These are phyloP conservation scores for Parnassius mnemosyne DNA, from an alignment of 2,888 invertebrate species.

Conservation along the genomic window DNA sequence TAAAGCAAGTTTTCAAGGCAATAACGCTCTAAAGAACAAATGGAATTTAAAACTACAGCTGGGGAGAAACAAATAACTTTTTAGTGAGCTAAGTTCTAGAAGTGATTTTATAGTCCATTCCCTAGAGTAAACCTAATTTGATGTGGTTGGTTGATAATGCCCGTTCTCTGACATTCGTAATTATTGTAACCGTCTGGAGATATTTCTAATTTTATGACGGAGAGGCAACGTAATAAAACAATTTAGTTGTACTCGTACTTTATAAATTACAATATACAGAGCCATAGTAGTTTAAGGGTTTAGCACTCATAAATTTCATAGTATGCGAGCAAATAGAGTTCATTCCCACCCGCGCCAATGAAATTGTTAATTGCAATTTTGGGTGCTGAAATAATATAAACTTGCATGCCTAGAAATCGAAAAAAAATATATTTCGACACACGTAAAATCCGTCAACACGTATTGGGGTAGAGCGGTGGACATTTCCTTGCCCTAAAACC, in stretches of 20 bases:
- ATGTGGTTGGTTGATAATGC: slow-evolving; percentile 12
- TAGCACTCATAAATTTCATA: no score
- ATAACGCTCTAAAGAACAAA: slow-evolving; percentile 14
- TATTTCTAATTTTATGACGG: not conserved
- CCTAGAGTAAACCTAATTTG: slow-evolving; percentile 14
- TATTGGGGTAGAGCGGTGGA: no score
- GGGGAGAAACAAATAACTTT: slow-evolving; percentile 17
- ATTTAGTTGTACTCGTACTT: not conserved
- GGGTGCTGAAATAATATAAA: no score
- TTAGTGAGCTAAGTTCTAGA: slow-evolving; percentile 20
- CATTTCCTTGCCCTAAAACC: no score
- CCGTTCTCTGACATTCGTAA: slow-evolving; percentile 1
- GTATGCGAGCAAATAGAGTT: no score
- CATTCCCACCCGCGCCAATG: no score
- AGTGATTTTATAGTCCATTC: slow-evolving; percentile 22
- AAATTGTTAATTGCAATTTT: no score
- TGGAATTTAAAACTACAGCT: slow-evolving; percentile 13
- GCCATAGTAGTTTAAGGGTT: no score
- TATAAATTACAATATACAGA: no score
- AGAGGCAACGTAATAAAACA: not conserved
- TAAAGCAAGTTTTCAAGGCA: slow-evolving; percentile 6
- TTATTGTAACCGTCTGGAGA: slow-evolving; percentile 6
- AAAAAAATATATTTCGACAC: no score
- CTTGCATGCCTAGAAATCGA: no score
- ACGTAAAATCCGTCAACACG: no score